phyloP scores from a whole-genome alignment of 2,113 vertebrate species.

The Gymnobelideus leadbeateri region DNA sequence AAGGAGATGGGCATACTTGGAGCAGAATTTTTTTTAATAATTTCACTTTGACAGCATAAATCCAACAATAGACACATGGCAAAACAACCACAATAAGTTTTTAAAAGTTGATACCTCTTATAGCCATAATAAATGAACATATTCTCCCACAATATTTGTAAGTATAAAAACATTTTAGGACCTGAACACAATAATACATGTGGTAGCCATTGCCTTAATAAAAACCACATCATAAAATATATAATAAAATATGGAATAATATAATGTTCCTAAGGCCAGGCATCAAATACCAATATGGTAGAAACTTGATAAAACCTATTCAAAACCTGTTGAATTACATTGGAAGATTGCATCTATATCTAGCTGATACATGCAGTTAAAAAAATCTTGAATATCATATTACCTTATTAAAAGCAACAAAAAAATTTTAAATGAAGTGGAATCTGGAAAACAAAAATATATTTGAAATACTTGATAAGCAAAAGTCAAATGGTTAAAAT shows the following conservation, averaged over 20 bases:
- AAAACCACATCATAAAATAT: not conserved
- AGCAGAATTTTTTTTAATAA: not conserved
- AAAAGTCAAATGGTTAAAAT: not conserved
- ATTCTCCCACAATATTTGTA: not conserved
- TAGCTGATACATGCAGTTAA: not conserved
- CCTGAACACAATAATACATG: not conserved
- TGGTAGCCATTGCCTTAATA: not conserved
- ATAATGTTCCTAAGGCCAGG: not conserved
- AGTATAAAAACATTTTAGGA: not conserved
- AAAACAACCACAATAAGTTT: not conserved
- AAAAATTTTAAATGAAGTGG: not conserved
- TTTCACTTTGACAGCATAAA: not conserved
- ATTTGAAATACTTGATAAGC: not conserved
- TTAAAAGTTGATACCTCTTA: not conserved
- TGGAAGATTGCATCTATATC: not conserved
- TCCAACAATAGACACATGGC: not conserved
- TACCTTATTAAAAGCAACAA: not conserved
- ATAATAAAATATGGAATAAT: not conserved
- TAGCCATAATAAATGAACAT: not conserved
- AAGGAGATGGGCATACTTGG: not conserved
- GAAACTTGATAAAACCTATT: not conserved
- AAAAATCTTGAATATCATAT: not conserved
- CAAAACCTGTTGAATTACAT: not conserved
- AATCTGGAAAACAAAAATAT: not conserved
- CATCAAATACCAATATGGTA: not conserved